A percentile compares a stretch with the other conserved stretches of the same genome.
These are phyloP conservation scores for Apodemus sylvaticus DNA, from an alignment of 2,113 vertebrate genomes.

Conservation along the genomic window DNA sequence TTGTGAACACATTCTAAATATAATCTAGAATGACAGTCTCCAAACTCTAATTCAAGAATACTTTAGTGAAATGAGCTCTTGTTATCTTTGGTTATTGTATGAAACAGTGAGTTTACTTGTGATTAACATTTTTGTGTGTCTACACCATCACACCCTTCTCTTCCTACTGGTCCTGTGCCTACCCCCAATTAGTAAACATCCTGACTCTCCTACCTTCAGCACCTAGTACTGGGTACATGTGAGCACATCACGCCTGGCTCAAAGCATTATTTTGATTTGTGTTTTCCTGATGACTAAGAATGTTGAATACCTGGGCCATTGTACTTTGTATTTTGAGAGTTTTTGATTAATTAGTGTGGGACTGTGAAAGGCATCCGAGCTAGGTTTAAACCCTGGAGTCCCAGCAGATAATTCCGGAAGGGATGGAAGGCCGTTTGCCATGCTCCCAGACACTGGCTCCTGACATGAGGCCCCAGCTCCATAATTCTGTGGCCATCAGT, in stretches of 20 bases:
- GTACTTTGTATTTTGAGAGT: not conserved
- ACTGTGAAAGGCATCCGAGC: too few relatives aligned
- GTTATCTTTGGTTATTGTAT: not conserved
- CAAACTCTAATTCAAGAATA: slow-evolving; percentile 21
- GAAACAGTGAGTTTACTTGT: not conserved
- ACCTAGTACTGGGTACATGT: not conserved
- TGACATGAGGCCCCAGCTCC: too few relatives aligned
- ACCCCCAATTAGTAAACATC: not conserved
- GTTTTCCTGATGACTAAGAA: not conserved
- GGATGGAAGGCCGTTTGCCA: too few relatives aligned
- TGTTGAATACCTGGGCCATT: not conserved
- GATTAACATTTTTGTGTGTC: not conserved
- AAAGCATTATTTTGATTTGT: too few relatives aligned
- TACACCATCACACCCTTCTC: too few relatives aligned
- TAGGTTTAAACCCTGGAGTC: too few relatives aligned
- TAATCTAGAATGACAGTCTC: not conserved
- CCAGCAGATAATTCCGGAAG: too few relatives aligned
- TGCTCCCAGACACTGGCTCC: too few relatives aligned
- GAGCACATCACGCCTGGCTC: not conserved
- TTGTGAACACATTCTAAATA: slow-evolving; percentile 34
- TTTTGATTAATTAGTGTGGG: not conserved
- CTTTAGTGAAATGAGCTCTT: not conserved
- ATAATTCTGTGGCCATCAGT: too few relatives aligned
- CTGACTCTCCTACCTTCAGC: too few relatives aligned
- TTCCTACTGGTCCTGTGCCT: not conserved